phyloP scores from a whole-genome alignment of 1,140 invertebrate species.

The Popillia japonica region DNA sequence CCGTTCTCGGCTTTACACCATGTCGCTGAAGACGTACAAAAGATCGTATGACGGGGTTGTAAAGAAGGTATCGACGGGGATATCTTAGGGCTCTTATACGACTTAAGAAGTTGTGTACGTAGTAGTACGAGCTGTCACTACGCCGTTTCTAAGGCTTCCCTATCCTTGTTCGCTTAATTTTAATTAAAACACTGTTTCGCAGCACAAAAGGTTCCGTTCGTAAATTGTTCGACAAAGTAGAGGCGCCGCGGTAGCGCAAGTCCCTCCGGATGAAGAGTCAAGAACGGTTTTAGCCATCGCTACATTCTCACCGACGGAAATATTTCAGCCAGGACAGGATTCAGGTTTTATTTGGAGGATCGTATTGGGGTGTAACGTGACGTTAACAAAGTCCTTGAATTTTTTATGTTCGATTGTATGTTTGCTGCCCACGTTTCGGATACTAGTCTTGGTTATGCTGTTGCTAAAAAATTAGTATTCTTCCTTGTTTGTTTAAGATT shows the following conservation, averaged over 20 bases:
- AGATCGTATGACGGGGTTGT: not conserved
- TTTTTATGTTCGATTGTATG: too few species aligned
- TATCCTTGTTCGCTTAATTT: not conserved
- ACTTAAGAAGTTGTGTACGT: slow-evolving; percentile 1
- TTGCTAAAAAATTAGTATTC: too few species aligned
- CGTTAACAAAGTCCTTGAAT: too few species aligned
- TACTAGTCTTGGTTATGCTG: too few species aligned
- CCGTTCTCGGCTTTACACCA: not conserved
- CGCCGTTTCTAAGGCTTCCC: not conserved
- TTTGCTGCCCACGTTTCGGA: too few species aligned
- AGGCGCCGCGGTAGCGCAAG: not conserved
- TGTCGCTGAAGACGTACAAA: not conserved
- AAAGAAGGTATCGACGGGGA: not conserved
- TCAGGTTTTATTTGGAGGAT: not conserved
- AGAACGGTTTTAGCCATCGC: not conserved
- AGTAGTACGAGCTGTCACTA: not conserved
- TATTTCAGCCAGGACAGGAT: not conserved
- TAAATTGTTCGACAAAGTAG: slow-evolving; percentile 21
- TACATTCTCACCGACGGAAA: not conserved
- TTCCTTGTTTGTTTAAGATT: too few species aligned
- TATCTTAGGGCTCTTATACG: not conserved
- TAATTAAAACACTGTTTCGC: slow-evolving; percentile 25
- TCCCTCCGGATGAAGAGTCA: not conserved
- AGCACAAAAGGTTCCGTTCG: slow-evolving; percentile 8
- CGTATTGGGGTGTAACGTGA: too few species aligned